phyloP scores from a whole-genome alignment of 2,888 invertebrate species.

The Mayetiola destructor region DNA sequence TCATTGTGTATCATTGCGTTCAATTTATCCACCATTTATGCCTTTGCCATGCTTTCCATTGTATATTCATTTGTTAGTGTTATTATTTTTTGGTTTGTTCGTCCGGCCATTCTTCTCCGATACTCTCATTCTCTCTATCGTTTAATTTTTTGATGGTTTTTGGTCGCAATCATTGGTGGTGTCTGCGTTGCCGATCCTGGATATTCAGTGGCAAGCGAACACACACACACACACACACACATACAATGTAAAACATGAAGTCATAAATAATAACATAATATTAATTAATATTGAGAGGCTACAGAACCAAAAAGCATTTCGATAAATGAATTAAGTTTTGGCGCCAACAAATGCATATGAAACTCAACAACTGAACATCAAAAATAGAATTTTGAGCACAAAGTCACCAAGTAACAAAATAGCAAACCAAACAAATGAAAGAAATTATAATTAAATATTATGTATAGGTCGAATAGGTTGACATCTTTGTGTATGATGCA shows the following conservation, averaged over 20 bases:
- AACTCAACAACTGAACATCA: no score
- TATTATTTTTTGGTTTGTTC: neutral
- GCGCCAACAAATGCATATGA: neutral
- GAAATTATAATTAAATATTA: no score
- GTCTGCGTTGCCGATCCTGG: no score
- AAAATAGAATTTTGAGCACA: no score
- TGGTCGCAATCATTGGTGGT: no score
- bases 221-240: neutral
- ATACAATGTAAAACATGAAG: neutral
- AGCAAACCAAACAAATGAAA: no score
- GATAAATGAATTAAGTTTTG: slow-evolving; percentile 1
- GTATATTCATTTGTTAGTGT: neutral
- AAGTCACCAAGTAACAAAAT: no score
- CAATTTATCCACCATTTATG: slow-evolving; percentile 1
- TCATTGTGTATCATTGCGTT: no score
- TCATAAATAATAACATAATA: slow-evolving; percentile 11
- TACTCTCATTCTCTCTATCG: neutral
- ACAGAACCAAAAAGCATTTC: slow-evolving; percentile 5
- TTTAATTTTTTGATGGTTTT: no score
- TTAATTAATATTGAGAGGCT: slow-evolving; percentile 2
- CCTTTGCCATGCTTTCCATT: neutral
- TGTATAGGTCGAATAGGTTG: no score
- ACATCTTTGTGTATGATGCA: no score
- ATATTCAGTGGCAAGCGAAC: neutral
- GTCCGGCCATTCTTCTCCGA: neutral